Percentiles rank a stretch among this genome's conserved stretches.
Conservation (phyloP, 1,140 invertebrate species). For the Bradynema listronoti region DNA sequence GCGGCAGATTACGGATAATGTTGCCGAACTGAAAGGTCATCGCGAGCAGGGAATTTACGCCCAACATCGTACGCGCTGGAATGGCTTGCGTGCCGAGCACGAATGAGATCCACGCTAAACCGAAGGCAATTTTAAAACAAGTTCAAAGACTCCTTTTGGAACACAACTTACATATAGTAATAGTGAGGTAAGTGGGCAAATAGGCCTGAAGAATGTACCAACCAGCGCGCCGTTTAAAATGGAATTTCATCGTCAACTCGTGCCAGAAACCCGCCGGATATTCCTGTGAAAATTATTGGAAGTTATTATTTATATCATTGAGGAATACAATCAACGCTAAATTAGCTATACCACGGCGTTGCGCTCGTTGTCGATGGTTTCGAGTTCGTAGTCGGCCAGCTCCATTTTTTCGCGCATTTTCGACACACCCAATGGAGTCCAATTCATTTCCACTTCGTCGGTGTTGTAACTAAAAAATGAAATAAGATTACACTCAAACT, state of each 20-base stretch:
- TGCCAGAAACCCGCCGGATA: conserved; percentile 58
- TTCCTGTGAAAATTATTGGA: conserved; percentile 30
- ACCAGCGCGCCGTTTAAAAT: conserved; percentile 54
- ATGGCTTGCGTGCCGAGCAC: conserved; percentile 51
- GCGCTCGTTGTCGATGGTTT: conserved; percentile 42
- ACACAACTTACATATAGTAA: conserved; percentile 54
- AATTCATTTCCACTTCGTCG: conserved; percentile 56
- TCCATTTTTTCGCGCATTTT: conserved; percentile 58
- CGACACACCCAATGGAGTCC: conserved; percentile 44
- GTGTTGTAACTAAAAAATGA: conserved; percentile 52
- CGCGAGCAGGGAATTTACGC: conserved; percentile 44
- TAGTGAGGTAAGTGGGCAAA: conserved; percentile 56
- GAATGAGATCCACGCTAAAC: conserved; percentile 56
- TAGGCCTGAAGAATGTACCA: conserved; percentile 52
- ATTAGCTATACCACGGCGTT: conserved; percentile 41
- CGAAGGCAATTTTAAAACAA: not conserved
- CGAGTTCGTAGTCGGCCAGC: conserved; percentile 55
- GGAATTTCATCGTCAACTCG: conserved; percentile 55
- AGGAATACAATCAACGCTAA: conserved; percentile 2
- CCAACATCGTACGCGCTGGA: conserved; percentile 45
- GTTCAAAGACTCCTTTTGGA: not conserved
- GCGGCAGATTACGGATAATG: conserved; percentile 48
- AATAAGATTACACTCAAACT: not conserved
- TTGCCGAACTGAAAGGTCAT: conserved; percentile 51
- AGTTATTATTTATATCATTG: conserved; percentile 11